Base-by-base conservation (phyloP, 92 coral and sea anemone genomes). In the Palythoa grandiflora region DNA sequence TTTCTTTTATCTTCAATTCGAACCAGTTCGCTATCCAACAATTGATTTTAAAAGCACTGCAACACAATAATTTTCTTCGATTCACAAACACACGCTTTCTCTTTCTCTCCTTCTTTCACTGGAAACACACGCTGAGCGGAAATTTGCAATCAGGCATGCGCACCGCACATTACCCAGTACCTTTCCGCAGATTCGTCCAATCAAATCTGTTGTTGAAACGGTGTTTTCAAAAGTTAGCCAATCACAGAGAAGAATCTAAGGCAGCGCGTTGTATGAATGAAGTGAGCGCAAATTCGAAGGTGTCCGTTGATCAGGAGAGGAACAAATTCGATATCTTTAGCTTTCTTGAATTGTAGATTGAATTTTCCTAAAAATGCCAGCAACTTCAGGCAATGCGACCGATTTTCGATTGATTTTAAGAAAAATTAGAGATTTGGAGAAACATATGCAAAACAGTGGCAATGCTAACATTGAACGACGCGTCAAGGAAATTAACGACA, bases 371-470 rank as follows among this genome's bases (percentile, higher is more conserved):
- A 57, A 19, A 48, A 48, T 76, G 60, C 59, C 36, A 21, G 17
- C 63, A 76, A 16, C 60, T n/a, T 19, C 63, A 76, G 80, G 63
- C 50, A 76, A 50, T 48, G 8, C 80, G 28, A 38, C 80, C 16
- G 63, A 76, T 51, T n/a, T 74, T n/a, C n/a, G 78, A 74, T 21
- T 74, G 3, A 76, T 76, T 48, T 50, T 76, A 17, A 52, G 38
- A 20, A 76, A 47, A 21, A 38, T 76, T 9, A 76, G 80, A 76
- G 80, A 76, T 76, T 20, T 76, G 37, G 80, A 76, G 15, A 76
- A 76, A 19, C 11, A 76, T 20, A 9, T 76, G 60, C 63, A 76
- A 28, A 76, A 76, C 20, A 76, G 80, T 38, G 50, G 61, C 57
- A 76, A 50, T 76, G 80, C 80, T 44, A 50, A 50, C 44, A n/a